phyloP scores from a whole-genome alignment of 2,888 invertebrate genomes.

The Melipona bicolor region DNA sequence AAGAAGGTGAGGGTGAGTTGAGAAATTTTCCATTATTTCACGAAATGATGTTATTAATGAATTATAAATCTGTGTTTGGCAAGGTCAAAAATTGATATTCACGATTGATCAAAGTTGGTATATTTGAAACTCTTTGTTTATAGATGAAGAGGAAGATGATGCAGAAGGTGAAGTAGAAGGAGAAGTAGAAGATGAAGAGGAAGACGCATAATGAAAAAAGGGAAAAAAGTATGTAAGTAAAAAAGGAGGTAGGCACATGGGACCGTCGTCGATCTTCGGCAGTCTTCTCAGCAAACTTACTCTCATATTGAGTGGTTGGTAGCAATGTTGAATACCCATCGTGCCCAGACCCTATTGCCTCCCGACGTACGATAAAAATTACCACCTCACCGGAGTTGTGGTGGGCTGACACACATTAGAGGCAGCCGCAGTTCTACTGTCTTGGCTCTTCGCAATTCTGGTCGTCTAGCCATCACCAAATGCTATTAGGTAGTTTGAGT shows the following conservation, averaged over 20 bases:
- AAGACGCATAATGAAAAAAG: slow-evolving; percentile 83
- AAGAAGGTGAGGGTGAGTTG: slow-evolving; percentile 78
- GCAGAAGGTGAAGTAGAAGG: slow-evolving; percentile 79
- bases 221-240: slow-evolving; percentile 79
- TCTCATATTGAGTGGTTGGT: slow-evolving; percentile 84
- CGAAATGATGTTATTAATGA: background rate
- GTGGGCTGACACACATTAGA: slow-evolving; percentile 78
- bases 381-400: slow-evolving; percentile 82
- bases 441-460: slow-evolving; percentile 83
- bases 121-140: slow-evolving; percentile 30
- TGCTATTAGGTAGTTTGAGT: slow-evolving; percentile 81
- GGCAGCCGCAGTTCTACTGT: slow-evolving; percentile 73
- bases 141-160: slow-evolving; percentile 82
- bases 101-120: background rate
- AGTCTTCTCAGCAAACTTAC: slow-evolving; percentile 81
- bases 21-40: background rate
- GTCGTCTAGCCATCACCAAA: slow-evolving; percentile 82
- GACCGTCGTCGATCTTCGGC: slow-evolving; percentile 79
- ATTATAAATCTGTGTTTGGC: background rate
- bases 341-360: slow-evolving; percentile 77
- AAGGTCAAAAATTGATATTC: background rate
- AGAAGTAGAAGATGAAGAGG: slow-evolving; percentile 80
- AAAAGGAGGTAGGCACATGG: slow-evolving; percentile 80
- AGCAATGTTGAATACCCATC: slow-evolving; percentile 80
- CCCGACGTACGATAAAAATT: slow-evolving; percentile 78